These are phyloP conservation scores for Montipora efflorescens DNA, from an alignment of 64 coral and sea anemone species.

Conservation along the genomic window DNA sequence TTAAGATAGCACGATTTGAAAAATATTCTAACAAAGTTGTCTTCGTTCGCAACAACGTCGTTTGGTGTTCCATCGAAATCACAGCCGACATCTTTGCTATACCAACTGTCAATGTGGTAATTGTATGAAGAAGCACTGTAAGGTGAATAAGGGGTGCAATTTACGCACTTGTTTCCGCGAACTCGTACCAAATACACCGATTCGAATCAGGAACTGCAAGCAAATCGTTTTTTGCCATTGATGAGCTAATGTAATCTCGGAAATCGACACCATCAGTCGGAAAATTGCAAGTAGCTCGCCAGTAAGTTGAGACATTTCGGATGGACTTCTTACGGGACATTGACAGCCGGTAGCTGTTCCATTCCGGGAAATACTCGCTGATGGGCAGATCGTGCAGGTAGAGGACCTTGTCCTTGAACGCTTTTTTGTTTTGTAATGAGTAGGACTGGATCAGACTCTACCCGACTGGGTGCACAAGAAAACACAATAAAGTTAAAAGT, in stretches of 20 bases:
- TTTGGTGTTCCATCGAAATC: background rate
- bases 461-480: background rate
- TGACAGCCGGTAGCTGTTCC: slow-evolving; percentile 39
- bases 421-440: slow-evolving; percentile 17
- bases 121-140: background rate
- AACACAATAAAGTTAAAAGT: no score
- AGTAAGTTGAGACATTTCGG: background rate
- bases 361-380: slow-evolving; percentile 21
- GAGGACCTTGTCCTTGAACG: slow-evolving; percentile 5
- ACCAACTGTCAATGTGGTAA: slow-evolving; percentile 11
- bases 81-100: background rate
- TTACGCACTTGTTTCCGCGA: background rate
- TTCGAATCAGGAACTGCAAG: background rate
- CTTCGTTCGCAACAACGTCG: background rate
- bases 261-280: background rate
- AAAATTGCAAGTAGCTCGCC: slow-evolving; percentile 46
- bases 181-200: background rate
- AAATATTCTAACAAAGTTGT: background rate
- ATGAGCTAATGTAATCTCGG: slow-evolving; percentile 4
- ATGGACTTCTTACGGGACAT: slow-evolving; percentile 25
- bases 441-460: slow-evolving; percentile 44
- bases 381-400: slow-evolving; percentile 12
- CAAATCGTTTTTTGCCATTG: background rate
- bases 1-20: background rate
- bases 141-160: background rate